phyloP scores from a whole-genome alignment of 1,140 invertebrate species.

The Pentalonia nigronervosa region DNA sequence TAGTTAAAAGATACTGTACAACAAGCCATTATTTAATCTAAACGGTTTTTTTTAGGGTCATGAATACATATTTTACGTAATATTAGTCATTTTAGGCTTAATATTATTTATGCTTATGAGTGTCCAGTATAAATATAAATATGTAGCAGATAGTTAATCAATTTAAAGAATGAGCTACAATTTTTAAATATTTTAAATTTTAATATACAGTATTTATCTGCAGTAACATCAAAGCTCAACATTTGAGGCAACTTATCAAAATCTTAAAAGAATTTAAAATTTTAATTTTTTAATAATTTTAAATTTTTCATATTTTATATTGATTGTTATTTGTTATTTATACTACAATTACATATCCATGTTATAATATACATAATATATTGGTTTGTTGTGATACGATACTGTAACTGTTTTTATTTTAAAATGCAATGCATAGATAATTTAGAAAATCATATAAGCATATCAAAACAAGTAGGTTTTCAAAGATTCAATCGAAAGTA shows the following conservation, averaged over 20 bases:
- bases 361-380: not conserved
- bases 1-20: slow-evolving; percentile 62
- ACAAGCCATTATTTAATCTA: slow-evolving; percentile 29
- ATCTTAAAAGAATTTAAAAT: not conserved
- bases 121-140: not conserved
- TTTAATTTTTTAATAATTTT: not conserved
- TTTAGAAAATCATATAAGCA: not conserved
- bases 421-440: too few relatives aligned
- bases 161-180: not conserved
- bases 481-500: too few relatives aligned
- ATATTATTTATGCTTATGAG: slow-evolving; percentile 4
- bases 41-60: not conserved
- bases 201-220: not conserved
- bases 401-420: too few relatives aligned
- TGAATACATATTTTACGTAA: not conserved
- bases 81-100: not conserved
- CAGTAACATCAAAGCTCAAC: not conserved
- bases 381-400: not conserved
- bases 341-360: not conserved
- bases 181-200: too few relatives aligned
- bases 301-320: not conserved
- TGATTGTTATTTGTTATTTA: not conserved
- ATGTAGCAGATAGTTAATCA: not conserved
- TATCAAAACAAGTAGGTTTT: not conserved
- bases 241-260: not conserved